phyloP scores from a whole-genome alignment of 2,888 invertebrate genomes.

The Yponomeuta evonymella region DNA sequence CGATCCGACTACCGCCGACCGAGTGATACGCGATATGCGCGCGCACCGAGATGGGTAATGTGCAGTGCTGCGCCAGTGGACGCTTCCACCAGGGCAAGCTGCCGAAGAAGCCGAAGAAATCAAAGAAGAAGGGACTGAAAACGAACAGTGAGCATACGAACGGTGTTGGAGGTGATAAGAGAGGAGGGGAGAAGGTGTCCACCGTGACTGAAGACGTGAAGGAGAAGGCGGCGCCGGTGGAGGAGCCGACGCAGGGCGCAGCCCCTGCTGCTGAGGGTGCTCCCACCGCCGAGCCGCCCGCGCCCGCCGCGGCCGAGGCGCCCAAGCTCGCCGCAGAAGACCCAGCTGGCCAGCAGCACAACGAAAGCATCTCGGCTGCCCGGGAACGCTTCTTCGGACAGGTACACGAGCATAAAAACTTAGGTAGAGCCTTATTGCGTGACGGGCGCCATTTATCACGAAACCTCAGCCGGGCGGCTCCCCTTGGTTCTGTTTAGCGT shows the following conservation, averaged over 20 bases:
- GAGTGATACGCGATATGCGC: slow-evolving; percentile 69
- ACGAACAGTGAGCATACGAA: slow-evolving; percentile 49
- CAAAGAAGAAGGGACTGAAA: slow-evolving; percentile 32
- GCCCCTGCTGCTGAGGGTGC: slow-evolving; percentile 29
- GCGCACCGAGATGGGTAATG: slow-evolving; percentile 71
- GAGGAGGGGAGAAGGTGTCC: slow-evolving; percentile 50
- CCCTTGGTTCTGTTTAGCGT: not conserved
- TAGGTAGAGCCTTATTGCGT: not conserved
- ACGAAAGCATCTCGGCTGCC: slow-evolving; percentile 60
- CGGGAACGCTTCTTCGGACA: slow-evolving; percentile 68
- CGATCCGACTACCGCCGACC: slow-evolving; percentile 64
- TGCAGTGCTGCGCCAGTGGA: slow-evolving; percentile 74
- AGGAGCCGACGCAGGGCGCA: slow-evolving; percentile 19
- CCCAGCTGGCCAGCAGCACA: slow-evolving; percentile 36
- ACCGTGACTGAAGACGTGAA: slow-evolving; percentile 58
- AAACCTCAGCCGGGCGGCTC: not conserved
- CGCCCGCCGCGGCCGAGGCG: not conserved
- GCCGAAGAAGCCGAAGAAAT: slow-evolving; percentile 51
- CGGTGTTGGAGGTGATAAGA: slow-evolving; percentile 55
- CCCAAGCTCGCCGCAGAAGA: not conserved
- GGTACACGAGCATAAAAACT: slow-evolving; percentile 33
- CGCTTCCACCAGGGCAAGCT: slow-evolving; percentile 59
- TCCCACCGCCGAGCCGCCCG: not conserved
- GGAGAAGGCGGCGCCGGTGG: slow-evolving; percentile 48
- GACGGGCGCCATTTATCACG: not conserved